Conservation (phyloP, 2,113 vertebrate species). For the Cygnus buccinator region DNA sequence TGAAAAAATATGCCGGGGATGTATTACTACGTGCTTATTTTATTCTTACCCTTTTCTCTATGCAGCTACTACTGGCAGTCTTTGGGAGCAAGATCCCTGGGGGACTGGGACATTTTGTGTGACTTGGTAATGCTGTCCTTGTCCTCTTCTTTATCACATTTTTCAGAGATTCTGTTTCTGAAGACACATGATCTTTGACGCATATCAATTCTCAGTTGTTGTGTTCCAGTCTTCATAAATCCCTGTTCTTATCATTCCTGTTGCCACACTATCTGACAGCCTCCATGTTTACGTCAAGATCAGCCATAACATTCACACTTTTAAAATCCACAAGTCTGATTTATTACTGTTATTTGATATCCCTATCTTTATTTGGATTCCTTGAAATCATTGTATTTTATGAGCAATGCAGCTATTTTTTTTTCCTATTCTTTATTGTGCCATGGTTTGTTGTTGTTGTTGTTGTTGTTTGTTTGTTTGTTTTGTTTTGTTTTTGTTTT, state of each 20-base stretch:
- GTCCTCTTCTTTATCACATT: neutral
- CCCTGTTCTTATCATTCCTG: neutral
- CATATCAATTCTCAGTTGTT: neutral
- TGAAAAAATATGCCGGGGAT: neutral
- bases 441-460: too few species aligned
- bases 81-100: neutral
- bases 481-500: neutral
- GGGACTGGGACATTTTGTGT: neutral
- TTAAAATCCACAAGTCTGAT: neutral
- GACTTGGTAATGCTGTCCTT: neutral
- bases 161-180: neutral
- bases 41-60: neutral
- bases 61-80: neutral
- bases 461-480: too few species aligned
- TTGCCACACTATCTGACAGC: neutral
- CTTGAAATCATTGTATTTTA: neutral
- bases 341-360: neutral
- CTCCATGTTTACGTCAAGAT: neutral
- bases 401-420: neutral
- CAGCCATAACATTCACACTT: neutral
- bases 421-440: neutral
- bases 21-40: neutral
- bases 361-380: neutral
- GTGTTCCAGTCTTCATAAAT: neutral
- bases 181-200: neutral